Percentiles rank a stretch among this genome's conserved stretches.
Conservation (phyloP, 2,113 vertebrate species). For the Rallus limicola region DNA sequence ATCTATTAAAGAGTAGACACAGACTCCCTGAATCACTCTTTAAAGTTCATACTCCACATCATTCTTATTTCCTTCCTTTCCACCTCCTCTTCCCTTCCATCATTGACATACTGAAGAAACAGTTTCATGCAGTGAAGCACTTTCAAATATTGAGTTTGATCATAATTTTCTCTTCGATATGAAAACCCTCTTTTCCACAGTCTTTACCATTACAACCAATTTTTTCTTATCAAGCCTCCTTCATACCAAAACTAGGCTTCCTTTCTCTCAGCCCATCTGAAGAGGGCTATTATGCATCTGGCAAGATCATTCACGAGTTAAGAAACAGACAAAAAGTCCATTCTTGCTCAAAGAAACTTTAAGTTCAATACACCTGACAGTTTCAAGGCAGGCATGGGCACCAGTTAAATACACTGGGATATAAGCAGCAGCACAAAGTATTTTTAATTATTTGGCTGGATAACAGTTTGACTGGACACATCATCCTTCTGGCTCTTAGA, state of each 20-base stretch:
- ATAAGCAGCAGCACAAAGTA: not conserved
- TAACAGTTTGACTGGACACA: not conserved
- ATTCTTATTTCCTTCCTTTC: not conserved
- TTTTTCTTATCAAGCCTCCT: not conserved
- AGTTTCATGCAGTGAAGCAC: not conserved
- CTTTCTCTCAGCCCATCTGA: not conserved
- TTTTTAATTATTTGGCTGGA: not conserved
- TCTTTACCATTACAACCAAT: accelerated
- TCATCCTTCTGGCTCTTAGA: not conserved
- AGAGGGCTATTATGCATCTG: not conserved
- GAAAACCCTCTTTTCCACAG: not conserved
- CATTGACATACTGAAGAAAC: not conserved
- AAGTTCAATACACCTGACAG: not conserved
- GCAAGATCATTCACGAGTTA: not conserved
- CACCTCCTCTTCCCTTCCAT: not conserved
- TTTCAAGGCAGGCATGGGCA: not conserved
- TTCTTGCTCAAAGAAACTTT: not conserved
- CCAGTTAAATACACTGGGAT: not conserved
- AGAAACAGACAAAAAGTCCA: not conserved
- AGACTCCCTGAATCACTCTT: slow-evolving; percentile 8
- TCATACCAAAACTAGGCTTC: not conserved
- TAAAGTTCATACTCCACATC: slow-evolving; percentile 1
- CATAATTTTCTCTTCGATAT: not conserved
- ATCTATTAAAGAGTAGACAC: not conserved
- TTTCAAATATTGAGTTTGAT: not conserved